Conservation (phyloP, 2,888 invertebrate species). For the Drosophila paranaensis region DNA sequence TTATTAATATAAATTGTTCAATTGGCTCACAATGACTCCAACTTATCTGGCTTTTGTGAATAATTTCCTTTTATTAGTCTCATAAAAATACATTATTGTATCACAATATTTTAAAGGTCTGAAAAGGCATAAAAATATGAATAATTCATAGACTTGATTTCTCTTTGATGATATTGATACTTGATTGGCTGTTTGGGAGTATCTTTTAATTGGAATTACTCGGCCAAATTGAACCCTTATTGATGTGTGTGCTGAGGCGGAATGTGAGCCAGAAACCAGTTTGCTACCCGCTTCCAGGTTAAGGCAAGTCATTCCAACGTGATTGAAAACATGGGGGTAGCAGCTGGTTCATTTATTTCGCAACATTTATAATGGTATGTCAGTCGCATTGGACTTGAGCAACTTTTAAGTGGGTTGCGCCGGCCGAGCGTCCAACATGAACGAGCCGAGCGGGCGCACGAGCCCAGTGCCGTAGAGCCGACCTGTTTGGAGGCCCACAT, state of each 20-base stretch:
- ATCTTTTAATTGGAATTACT: slow-evolving; percentile 68
- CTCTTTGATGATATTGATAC: neutral
- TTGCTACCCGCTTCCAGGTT: slow-evolving; percentile 69
- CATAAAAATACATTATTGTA: neutral
- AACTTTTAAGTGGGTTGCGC: slow-evolving; percentile 76
- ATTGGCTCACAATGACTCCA: neutral
- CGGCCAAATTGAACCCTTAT: slow-evolving; percentile 24
- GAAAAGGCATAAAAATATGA: neutral
- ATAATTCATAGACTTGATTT: neutral
- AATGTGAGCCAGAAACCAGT: slow-evolving; percentile 54
- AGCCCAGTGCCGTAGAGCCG: slow-evolving; percentile 34
- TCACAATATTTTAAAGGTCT: neutral
- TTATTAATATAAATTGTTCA: neutral
- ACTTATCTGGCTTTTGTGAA: neutral
- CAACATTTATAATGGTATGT: slow-evolving; percentile 61
- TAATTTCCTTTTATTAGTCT: neutral
- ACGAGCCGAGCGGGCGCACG: slow-evolving; percentile 30
- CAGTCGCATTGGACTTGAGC: slow-evolving; percentile 62
- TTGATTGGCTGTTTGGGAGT: slow-evolving; percentile 18
- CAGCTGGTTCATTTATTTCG: slow-evolving; percentile 54
- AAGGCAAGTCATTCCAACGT: slow-evolving; percentile 59
- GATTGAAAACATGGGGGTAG: slow-evolving; percentile 73
- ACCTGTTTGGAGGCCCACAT: slow-evolving; percentile 50
- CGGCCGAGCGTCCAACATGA: slow-evolving; percentile 32
- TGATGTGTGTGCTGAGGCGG: slow-evolving; percentile 8